Evolutionary conservation across 2,888 invertebrate genomes (phyloP).

Genomic region (Drosophila greeni): DNA sequence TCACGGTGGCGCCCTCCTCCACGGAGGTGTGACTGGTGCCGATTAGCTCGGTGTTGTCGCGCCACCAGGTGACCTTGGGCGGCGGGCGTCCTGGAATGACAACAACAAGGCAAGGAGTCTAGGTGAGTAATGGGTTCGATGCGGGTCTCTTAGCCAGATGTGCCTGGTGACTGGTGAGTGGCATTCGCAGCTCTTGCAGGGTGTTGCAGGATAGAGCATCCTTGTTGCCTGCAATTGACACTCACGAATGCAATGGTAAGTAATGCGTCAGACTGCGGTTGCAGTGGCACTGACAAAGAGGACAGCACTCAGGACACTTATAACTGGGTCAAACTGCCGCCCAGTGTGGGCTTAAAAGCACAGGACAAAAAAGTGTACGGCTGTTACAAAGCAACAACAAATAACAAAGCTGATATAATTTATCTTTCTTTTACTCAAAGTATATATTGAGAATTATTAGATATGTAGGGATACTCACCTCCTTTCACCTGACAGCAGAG

Average conservation of each 20-base stretch:
- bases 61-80: constrained; percentile 91
- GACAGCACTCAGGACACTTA: constrained; percentile 16
- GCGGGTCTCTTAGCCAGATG: constrained; percentile 9
- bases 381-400: not conserved
- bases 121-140: constrained; percentile 8
- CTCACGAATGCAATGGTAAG: constrained; percentile 24
- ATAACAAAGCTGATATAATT: not conserved
- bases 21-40: constrained; percentile 84
- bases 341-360: constrained; percentile 3
- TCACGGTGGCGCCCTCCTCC: constrained; percentile 82
- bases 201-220: constrained; percentile 6
- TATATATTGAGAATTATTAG: not conserved
- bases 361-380: not conserved
- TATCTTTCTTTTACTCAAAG: not conserved
- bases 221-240: constrained; percentile 31
- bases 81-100: constrained; percentile 85
- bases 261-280: constrained; percentile 37
- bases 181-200: not conserved
- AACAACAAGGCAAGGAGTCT: not conserved
- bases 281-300: constrained; percentile 22
- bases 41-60: constrained; percentile 86
- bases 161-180: constrained; percentile 8
- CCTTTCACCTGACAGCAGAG: constrained; percentile 92
- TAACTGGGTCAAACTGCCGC: constrained; percentile 28
- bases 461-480: constrained; percentile 81